Evolutionary conservation across 2,888 invertebrate species (phyloP), one percentile per base, ranked within the genome.

Genomic region (Lasioglossum villosulum): DNA sequence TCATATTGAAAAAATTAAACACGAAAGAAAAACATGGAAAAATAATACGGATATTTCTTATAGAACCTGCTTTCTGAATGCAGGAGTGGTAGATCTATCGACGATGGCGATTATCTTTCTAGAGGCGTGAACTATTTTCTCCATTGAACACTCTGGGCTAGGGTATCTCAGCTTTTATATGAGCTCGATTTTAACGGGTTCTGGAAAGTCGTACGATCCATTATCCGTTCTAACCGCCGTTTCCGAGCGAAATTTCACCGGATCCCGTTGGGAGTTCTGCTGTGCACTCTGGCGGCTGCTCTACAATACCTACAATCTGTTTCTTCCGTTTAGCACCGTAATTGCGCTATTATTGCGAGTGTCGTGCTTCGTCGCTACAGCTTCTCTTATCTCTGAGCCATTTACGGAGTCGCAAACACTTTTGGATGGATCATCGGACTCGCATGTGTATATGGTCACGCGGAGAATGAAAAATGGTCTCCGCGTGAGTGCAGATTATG

Each of bases 311-410:
- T 88, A 85, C 84, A 91, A 89, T 89, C 90, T 88, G 88, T 90
- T 91, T 90, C 92, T 90, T 89, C 89, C 89, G 80, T 88, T 89
- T 86, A 87, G 83, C 82, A 80, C 80, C 70, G 86, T 91, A 91
- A 92, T 92, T 89, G 90, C 84, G 88, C 89, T 83, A 88, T 92
- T 92, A 91, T 91, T 85, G 86, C 86, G 70, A 86, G 76, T 80
- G 82, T 75, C 68, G 48, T 37, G 77, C 78, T 75, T 78, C 73
- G 72, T 74, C 63, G 42, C 30, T 66, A 23, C 78, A n/a, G 75
- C 77, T 74, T 30, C 79, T 73, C 39, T 78, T 84, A 86, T 85
- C 90, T 86, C 82, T 45, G 12, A 82, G 82, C 78, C 86, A 88
- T 86, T 89, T 89, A 83, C 72, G 75, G 73, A 74, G 76, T 45